phyloP scores from a whole-genome alignment of 2,797 vertebrate genomes.

The Orestias chungarensis region DNA sequence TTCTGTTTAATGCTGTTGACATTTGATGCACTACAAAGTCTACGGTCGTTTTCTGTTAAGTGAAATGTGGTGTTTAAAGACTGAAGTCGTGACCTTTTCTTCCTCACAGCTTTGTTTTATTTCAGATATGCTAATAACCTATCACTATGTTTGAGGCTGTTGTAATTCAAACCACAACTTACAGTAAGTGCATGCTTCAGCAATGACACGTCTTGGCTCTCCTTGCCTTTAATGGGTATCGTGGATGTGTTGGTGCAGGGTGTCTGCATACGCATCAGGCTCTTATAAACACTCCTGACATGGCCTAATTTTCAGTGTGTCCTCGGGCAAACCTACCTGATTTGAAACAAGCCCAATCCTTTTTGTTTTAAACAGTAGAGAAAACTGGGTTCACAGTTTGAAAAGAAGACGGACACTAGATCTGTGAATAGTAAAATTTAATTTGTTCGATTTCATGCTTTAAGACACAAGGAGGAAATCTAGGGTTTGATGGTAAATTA shows the following conservation, averaged over 20 bases:
- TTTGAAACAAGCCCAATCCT: slow-evolving; percentile 52
- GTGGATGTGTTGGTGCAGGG: slow-evolving; percentile 50
- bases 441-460: slow-evolving; percentile 21
- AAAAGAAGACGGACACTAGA: slow-evolving; percentile 18
- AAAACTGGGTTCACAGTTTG: slow-evolving; percentile 23
- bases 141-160: slow-evolving; percentile 6
- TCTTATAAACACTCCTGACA: slow-evolving; percentile 76
- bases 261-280: slow-evolving; percentile 49
- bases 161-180: slow-evolving; percentile 7
- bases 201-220: slow-evolving; percentile 28
- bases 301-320: slow-evolving; percentile 62
- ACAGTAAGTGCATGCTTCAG: slow-evolving; percentile 24
- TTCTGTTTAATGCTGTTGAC: too few relatives aligned
- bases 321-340: slow-evolving; percentile 48
- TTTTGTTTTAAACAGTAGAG: slow-evolving; percentile 45
- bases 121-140: slow-evolving; percentile 8
- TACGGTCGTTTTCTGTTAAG: background rate
- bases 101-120: background rate
- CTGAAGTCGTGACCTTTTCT: slow-evolving; percentile 1
- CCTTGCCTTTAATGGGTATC: slow-evolving; percentile 74
- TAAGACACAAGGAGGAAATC: slow-evolving; percentile 25
- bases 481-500: slow-evolving; percentile 35
- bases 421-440: slow-evolving; percentile 21
- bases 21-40: background rate
- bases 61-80: background rate